Conservation (phyloP, 2,888 invertebrate species). For the Eulithis prunata region DNA sequence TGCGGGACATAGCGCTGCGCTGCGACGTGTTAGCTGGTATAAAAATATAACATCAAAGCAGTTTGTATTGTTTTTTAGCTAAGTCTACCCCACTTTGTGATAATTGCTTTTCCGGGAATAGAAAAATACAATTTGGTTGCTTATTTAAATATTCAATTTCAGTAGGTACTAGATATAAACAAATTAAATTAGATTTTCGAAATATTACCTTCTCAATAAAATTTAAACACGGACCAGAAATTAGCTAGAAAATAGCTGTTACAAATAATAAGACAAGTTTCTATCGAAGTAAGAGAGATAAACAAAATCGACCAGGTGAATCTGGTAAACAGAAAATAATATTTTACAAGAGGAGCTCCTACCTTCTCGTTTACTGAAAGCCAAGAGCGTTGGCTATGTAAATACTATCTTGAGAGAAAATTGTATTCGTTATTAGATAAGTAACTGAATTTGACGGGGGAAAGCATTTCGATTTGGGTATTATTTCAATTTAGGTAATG, state of each 20-base stretch:
- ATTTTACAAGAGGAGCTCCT: slow-evolving; percentile 37
- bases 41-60: not conserved
- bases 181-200: too few relatives aligned
- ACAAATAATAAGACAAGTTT: not conserved
- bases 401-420: slow-evolving; percentile 63
- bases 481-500: slow-evolving; percentile 45
- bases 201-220: too few relatives aligned
- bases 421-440: slow-evolving; percentile 55
- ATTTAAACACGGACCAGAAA: too few relatives aligned
- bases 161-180: too few relatives aligned
- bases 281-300: slow-evolving; percentile 3
- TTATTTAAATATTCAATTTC: too few relatives aligned
- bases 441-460: slow-evolving; percentile 64
- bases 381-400: slow-evolving; percentile 55
- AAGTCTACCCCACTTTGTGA: not conserved
- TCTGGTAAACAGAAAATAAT: slow-evolving; percentile 36
- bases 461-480: slow-evolving; percentile 46
- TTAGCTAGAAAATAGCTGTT: too few relatives aligned
- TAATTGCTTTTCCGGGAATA: not conserved
- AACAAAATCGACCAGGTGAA: slow-evolving; percentile 30
- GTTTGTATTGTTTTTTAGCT: not conserved
- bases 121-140: not conserved
- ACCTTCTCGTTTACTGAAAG: slow-evolving; percentile 28
- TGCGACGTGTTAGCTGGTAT: slow-evolving; percentile 1
- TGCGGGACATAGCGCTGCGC: slow-evolving; percentile 46